Evolutionary conservation across 2,888 invertebrate species (phyloP).

Genomic region (Cyclophora punctaria): DNA sequence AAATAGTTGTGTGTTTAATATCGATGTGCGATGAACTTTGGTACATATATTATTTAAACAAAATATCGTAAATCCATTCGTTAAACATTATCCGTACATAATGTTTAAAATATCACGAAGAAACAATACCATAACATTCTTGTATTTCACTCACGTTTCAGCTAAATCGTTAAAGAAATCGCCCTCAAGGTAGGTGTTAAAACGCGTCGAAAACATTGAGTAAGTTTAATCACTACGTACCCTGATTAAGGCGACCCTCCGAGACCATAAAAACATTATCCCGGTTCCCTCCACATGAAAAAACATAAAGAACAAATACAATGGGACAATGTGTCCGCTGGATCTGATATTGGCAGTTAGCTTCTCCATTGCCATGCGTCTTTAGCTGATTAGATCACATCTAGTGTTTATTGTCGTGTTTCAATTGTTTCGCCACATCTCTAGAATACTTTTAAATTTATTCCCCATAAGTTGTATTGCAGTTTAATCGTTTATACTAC

Average conservation of each 20-base stretch:
- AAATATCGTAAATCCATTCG: too few species aligned
- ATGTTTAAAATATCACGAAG: too few species aligned
- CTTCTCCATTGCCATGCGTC: conserved; percentile 56
- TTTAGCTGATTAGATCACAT: conserved; percentile 52
- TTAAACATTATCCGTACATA: too few species aligned
- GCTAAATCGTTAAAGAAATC: conserved; percentile 15
- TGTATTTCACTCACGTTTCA: background rate
- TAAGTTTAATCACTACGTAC: conserved; percentile 67
- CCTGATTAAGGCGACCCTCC: conserved; percentile 69
- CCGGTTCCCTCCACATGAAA: conserved; percentile 65
- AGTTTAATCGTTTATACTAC: conserved; percentile 3
- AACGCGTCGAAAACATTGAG: conserved; percentile 41
- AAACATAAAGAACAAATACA: conserved; percentile 73
- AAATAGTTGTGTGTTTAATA: too few species aligned
- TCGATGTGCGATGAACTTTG: too few species aligned
- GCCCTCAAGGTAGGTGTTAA: conserved; percentile 25
- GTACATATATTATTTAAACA: too few species aligned
- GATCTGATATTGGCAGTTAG: conserved; percentile 70
- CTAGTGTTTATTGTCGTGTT: conserved; percentile 15
- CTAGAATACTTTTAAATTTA: conserved; percentile 1
- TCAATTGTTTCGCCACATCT: conserved; percentile 9
- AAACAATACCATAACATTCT: background rate
- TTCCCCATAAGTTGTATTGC: conserved; percentile 4
- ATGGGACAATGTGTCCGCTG: conserved; percentile 56
- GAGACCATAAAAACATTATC: conserved; percentile 73